These are phyloP conservation scores for Bradypodion ventrale DNA, from an alignment of 2,797 vertebrate species.

Conservation along the genomic window DNA sequence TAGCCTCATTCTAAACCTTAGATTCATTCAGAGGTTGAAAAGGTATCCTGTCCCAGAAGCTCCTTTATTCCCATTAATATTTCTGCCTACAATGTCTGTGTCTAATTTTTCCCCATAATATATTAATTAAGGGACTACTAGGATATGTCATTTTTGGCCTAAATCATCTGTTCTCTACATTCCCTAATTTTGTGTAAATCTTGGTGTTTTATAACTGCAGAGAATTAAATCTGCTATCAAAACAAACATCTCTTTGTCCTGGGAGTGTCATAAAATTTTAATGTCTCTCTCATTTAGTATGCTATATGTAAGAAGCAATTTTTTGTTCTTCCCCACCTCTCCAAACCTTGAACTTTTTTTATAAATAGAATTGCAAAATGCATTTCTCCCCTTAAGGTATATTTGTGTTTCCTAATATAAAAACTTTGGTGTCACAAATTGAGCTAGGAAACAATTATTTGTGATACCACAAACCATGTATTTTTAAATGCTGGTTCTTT, in stretches of 20 bases:
- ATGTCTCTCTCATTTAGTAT: slow-evolving; percentile 66
- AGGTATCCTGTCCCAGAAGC: slow-evolving; percentile 55
- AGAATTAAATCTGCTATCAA: slow-evolving; percentile 65
- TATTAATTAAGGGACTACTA: slow-evolving; percentile 59
- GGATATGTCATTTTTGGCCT: slow-evolving; percentile 31
- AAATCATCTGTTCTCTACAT: slow-evolving; percentile 28
- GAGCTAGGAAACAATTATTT: slow-evolving; percentile 49
- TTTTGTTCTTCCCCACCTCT: slow-evolving; percentile 39
- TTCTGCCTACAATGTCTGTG: slow-evolving; percentile 38
- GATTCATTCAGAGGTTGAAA: slow-evolving; percentile 29
- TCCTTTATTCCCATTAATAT: slow-evolving; percentile 49
- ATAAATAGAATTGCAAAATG: slow-evolving; percentile 43
- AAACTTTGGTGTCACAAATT: slow-evolving; percentile 36
- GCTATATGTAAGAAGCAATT: slow-evolving; percentile 54
- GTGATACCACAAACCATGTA: slow-evolving; percentile 45
- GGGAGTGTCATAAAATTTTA: slow-evolving; percentile 65
- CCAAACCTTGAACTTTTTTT: slow-evolving; percentile 5
- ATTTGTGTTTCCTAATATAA: slow-evolving; percentile 62
- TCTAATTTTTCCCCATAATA: slow-evolving; percentile 49
- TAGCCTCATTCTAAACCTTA: slow-evolving; percentile 55
- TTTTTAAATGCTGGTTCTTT: slow-evolving; percentile 43
- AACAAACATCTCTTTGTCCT: slow-evolving; percentile 60
- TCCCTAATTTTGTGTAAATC: slow-evolving; percentile 60
- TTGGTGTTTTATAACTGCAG: slow-evolving; percentile 61
- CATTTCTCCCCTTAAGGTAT: slow-evolving; percentile 43